A percentile compares a stretch with the other conserved stretches of the same genome.
phyloP scores from a whole-genome alignment of 2,888 invertebrate genomes.

The Argyresthia goedartella region DNA sequence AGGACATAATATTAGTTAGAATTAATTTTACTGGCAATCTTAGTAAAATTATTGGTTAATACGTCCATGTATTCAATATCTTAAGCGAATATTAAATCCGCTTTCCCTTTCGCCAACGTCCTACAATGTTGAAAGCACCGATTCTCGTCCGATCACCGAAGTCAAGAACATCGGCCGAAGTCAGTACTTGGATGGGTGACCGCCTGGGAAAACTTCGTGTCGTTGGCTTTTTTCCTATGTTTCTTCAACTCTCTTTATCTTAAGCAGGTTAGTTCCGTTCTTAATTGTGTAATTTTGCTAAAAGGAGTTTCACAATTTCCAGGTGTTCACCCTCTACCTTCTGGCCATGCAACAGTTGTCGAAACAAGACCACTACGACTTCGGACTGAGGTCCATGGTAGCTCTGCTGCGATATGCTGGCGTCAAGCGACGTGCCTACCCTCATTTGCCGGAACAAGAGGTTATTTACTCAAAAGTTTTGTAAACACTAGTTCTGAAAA shows the following conservation, averaged over 20 bases:
- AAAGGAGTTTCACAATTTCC: slow-evolving; percentile 3
- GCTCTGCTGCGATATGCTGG: slow-evolving; percentile 89
- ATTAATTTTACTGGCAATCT: no score
- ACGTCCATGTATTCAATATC: no score
- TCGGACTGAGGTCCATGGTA: slow-evolving; percentile 89
- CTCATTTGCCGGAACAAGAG: slow-evolving; percentile 81
- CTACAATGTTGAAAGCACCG: slow-evolving; percentile 18
- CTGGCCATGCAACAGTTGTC: slow-evolving; percentile 89
- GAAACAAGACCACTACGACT: slow-evolving; percentile 92
- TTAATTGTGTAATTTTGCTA: no score
- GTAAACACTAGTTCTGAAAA: no score
- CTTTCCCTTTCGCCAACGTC: no score
- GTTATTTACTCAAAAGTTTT: slow-evolving; percentile 51
- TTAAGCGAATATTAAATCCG: no score
- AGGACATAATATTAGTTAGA: no score
- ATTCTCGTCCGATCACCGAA: slow-evolving; percentile 24
- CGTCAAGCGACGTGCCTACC: slow-evolving; percentile 78
- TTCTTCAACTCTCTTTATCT: no score
- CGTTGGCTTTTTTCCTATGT: slow-evolving; percentile 17
- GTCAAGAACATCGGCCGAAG: slow-evolving; percentile 24
- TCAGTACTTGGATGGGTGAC: slow-evolving; percentile 26
- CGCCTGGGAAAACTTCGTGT: slow-evolving; percentile 24
- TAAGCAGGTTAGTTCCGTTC: no score
- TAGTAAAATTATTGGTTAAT: no score
- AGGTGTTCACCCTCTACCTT: slow-evolving; percentile 85